Evolutionary conservation across 2,113 vertebrate genomes (phyloP).

Genomic region (Chaetorhynchus papuensis): DNA sequence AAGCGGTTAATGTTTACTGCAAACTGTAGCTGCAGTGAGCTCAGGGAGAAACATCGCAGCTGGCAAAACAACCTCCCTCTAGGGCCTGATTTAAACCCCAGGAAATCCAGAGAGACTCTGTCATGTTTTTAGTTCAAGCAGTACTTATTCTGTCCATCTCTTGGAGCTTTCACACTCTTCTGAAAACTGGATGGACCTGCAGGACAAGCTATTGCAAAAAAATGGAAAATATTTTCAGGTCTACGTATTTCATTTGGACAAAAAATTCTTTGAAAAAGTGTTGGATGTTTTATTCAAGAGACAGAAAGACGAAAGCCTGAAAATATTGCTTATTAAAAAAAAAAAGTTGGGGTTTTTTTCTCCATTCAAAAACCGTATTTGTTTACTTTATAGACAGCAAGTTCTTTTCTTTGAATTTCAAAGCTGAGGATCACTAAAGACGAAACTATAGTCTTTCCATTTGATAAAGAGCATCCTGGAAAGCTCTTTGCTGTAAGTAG

Average conservation of each 20-base stretch:
- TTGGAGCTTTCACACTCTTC: not conserved
- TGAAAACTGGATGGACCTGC: not conserved
- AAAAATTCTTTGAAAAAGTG: not conserved
- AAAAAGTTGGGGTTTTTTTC: accelerated
- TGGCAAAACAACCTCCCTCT: not conserved
- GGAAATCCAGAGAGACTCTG: not conserved
- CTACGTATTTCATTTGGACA: not conserved
- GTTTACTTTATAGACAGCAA: not conserved
- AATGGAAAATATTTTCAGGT: not conserved
- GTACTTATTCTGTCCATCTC: not conserved
- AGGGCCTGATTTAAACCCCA: not conserved
- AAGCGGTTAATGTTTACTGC: not conserved
- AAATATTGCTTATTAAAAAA: not conserved
- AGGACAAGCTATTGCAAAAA: not conserved
- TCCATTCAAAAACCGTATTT: not conserved
- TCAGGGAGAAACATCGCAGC: not conserved
- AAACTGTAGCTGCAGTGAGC: not conserved
- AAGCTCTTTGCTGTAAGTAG: not conserved
- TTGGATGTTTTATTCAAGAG: not conserved
- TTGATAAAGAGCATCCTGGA: not conserved
- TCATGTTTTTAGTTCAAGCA: not conserved
- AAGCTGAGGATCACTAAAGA: not conserved
- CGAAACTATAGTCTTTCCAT: not conserved
- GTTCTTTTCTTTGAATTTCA: not conserved
- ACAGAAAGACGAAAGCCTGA: not conserved